Percentiles rank a stretch among this genome's conserved stretches.
These are phyloP conservation scores for Leptinotarsa undecemlineata DNA, from an alignment of 1,140 invertebrate species.

Conservation along the genomic window DNA sequence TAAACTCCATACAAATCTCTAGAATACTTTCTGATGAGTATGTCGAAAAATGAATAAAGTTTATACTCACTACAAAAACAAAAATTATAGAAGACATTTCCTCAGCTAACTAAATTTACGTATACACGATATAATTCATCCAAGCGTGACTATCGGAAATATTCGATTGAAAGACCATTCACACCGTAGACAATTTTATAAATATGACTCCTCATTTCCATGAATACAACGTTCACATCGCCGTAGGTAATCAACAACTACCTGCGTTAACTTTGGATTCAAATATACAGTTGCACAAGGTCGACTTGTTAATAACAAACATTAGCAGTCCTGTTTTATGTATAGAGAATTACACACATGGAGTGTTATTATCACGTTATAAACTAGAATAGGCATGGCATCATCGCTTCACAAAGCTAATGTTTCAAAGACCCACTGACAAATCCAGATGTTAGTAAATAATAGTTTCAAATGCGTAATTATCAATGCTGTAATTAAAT, in stretches of 20 bases:
- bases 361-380: not conserved
- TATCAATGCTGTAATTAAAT: too few species aligned
- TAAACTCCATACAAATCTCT: too few species aligned
- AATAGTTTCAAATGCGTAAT: not conserved
- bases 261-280: not conserved
- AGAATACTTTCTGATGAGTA: too few species aligned
- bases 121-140: too few species aligned
- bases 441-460: not conserved
- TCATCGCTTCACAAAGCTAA: not conserved
- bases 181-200: not conserved
- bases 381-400: not conserved
- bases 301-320: not conserved
- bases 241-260: not conserved
- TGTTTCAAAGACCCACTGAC: not conserved
- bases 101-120: too few species aligned
- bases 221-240: not conserved
- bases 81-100: too few species aligned
- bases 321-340: not conserved
- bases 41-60: too few species aligned
- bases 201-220: not conserved
- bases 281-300: slow-evolving; percentile 6
- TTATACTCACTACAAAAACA: too few species aligned
- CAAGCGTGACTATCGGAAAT: too few species aligned
- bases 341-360: not conserved
- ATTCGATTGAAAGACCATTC: too few species aligned